phyloP scores from a whole-genome alignment of 2,797 vertebrate species.

The Clarias laeviceps region DNA sequence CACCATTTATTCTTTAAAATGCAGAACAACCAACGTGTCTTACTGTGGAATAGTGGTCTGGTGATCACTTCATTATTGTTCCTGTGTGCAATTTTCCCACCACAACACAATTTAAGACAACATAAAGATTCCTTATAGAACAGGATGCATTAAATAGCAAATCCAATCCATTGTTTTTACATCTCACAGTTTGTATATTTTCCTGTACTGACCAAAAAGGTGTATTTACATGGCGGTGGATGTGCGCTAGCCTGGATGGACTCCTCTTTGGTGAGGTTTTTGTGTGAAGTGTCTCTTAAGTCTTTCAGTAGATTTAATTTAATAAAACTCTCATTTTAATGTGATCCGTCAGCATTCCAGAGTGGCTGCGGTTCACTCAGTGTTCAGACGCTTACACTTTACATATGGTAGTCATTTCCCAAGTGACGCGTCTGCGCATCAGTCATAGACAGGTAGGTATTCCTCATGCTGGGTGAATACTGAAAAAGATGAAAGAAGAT shows the following conservation, averaged over 20 bases:
- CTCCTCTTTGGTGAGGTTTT: neutral
- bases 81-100: neutral
- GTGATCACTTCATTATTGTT: neutral
- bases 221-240: neutral
- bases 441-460: slow-evolving; percentile 91
- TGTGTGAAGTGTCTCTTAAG: neutral
- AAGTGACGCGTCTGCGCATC: slow-evolving; percentile 84
- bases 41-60: neutral
- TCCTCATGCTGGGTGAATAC: slow-evolving; percentile 97
- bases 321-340: slow-evolving; percentile 30
- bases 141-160: neutral
- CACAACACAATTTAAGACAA: neutral
- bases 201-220: slow-evolving; percentile 9
- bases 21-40: slow-evolving; percentile 16
- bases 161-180: neutral
- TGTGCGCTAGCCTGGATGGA: neutral
- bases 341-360: slow-evolving; percentile 42
- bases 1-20: slow-evolving; percentile 33
- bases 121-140: neutral
- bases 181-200: slow-evolving; percentile 9
- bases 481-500: slow-evolving; percentile 61
- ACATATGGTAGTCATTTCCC: slow-evolving; percentile 82
- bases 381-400: slow-evolving; percentile 52
- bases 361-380: slow-evolving; percentile 52
- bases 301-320: neutral